Base-by-base conservation (phyloP, 2,888 invertebrate species). In the Electrophaes corylata region DNA sequence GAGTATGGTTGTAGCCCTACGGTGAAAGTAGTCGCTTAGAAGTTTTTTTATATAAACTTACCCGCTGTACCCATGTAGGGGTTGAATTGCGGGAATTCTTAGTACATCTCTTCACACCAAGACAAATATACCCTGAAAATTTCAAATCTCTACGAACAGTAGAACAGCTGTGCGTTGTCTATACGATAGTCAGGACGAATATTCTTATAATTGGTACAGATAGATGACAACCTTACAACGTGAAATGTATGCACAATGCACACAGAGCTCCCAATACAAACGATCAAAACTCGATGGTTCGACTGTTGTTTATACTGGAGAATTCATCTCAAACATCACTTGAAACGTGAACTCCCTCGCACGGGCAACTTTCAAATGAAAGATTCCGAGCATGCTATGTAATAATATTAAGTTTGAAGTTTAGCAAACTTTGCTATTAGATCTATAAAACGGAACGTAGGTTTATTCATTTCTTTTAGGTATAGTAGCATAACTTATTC, bases 331-430 rank as follows among this genome's bases (percentile, higher is more conserved):
- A 50, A 61, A 57, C 65, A 60, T 54, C 57, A 58, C 66, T 47
- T 41, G 49, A 49, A 50, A 39, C 46, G 50, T 26, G 59, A 67
- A 63, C 65, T 67, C 58, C 40, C 69, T 47, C 54, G 66, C 69
- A 72, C 76, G 79, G 56, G 63, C 74, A 84, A 85, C 72, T 86
- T 85, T 83, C 79, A 84, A 83, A 84, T 81, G 79, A 85, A 85
- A 84, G 83, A 83, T 83, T 82, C 71, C 71, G 64, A 73, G 69
- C 73, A 65, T 74, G 47, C 64, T 67, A 66, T 67, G 71, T 72
- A 73, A 74, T 76, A 73, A 75, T 74, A 76, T 76, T 71, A 71
- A 72, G 71, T 73, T 70, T 70, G 62, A 65, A 60, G 54, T 59
- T 57, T 51, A 55, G 60, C 51, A 55, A 60, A 55, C 55, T 56